Conservation (phyloP, 2,888 invertebrate genomes). For the Hetaerina titia region DNA sequence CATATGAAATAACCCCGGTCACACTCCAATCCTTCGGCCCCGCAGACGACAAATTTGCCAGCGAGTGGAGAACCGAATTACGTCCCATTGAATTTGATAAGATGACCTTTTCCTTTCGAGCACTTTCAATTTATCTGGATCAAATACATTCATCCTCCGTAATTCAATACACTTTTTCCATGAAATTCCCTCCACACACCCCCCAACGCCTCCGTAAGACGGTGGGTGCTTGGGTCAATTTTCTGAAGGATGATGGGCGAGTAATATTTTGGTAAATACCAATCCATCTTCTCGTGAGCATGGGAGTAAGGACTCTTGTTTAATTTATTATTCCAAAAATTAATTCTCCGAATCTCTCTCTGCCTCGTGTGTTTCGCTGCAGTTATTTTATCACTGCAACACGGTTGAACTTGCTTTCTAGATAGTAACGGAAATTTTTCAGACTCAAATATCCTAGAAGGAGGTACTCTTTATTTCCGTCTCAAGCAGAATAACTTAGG, state of each 20-base stretch:
- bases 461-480: no score
- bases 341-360: no score
- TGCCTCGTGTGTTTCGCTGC: no score
- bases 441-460: no score
- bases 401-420: no score
- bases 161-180: neutral
- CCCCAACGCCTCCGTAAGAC: neutral
- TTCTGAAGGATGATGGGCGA: neutral
- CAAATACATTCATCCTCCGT: neutral
- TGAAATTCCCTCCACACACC: no score
- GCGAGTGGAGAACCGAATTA: neutral
- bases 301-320: neutral
- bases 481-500: no score
- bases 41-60: neutral
- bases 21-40: neutral
- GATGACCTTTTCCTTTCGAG: neutral
- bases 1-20: neutral
- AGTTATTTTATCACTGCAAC: no score
- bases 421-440: no score
- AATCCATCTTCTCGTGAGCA: neutral
- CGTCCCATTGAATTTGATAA: neutral
- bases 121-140: neutral
- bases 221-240: neutral
- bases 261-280: neutral
- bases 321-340: no score